Evolutionary conservation across 1,140 invertebrate species (phyloP), one percentile per base, ranked within the genome.

Genomic region (Trissolcus basalis): DNA sequence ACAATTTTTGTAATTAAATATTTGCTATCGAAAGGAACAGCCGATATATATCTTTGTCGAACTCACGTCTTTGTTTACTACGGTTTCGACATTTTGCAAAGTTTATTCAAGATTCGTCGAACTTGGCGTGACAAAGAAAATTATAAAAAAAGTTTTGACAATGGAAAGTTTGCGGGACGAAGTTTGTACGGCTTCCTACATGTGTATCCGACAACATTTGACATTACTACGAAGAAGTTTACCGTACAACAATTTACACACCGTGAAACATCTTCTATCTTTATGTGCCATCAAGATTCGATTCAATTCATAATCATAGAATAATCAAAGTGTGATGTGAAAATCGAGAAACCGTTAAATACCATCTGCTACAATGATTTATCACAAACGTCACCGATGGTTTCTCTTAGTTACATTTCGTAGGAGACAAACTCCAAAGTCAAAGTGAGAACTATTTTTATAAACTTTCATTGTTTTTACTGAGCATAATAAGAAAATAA

Each of bases 331-430:
- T 50, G 44, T 27, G 61, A 77, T 67, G 67, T 51, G 45, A 77
- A 77, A 71, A 70, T 70, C 49, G 16, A 65, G 61, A 65, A 76
- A 71, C 74, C 68, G 74, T 77, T 67, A 71, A 61, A 70, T 71
- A 71, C 49, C 74, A 77, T 77, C 67, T 77, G 74, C 67, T 71
- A 41, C 50, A 58, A 67, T 71, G 74, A 77, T 77, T 77, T 77
- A 77, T 67, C 55, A 48, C 55, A 61, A 70, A 43, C 64, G 51
- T 67, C n/a, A n/a, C 41, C 48, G 65, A 49, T 14, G 51, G 39
- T 77, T 77, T 77, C 74, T 77, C 74, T 53, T 51, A 61, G 45
- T 71, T 45, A 71, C 71, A 70, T 70, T 77, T 77, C 56, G 73
- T 60, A 13, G 65, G 49, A 60, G 60, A 77, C 50, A 35, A 48